A percentile compares a stretch with the other conserved stretches of the same genome.
Conservation (phyloP, 2,113 vertebrate genomes). For the Spilogale gracilis region DNA sequence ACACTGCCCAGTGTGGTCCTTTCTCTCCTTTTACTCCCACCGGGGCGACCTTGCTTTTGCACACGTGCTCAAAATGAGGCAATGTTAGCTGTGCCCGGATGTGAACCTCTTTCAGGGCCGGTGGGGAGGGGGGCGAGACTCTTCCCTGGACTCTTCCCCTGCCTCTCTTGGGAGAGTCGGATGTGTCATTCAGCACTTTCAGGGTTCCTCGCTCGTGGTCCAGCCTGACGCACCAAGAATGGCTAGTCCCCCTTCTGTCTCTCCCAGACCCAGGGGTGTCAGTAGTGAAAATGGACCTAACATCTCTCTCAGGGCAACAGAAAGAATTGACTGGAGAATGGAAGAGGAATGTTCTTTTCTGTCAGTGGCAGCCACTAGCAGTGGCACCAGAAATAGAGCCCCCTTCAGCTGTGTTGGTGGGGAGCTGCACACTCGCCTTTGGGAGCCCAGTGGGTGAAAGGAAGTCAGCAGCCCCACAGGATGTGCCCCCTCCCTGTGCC, state of each 20-base stretch:
- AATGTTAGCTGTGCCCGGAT: background rate
- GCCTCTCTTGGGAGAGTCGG: background rate
- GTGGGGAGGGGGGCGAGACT: background rate
- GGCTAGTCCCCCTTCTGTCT: background rate
- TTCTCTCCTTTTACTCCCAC: background rate
- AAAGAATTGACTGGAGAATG: background rate
- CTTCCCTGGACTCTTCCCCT: background rate
- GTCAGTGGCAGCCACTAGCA: background rate
- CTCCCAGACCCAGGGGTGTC: background rate
- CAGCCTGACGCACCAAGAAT: background rate
- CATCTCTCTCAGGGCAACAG: background rate
- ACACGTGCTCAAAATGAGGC: background rate
- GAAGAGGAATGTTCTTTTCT: background rate
- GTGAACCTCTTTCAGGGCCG: background rate
- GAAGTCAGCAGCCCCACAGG: background rate
- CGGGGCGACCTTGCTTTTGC: background rate
- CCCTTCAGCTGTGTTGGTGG: background rate
- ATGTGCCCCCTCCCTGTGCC: background rate
- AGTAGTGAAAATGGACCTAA: background rate
- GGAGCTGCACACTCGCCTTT: background rate
- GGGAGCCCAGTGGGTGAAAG: background rate
- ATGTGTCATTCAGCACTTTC: background rate
- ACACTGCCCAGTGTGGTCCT: background rate
- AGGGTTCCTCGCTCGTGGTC: background rate
- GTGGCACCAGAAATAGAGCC: background rate